phyloP scores from a whole-genome alignment of 2,888 invertebrate species.

The Synanthedon myopaeformis region DNA sequence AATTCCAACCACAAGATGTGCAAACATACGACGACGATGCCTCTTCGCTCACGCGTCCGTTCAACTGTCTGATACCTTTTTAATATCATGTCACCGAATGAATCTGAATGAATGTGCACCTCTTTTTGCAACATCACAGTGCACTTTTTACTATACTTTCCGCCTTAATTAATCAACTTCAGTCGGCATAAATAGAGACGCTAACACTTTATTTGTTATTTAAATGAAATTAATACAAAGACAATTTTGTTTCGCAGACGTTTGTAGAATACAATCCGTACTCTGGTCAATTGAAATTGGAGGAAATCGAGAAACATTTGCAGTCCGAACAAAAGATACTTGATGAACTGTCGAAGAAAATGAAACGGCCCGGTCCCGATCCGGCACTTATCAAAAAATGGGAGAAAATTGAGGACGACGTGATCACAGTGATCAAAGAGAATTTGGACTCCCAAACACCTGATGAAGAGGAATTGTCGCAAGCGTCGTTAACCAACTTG shows the following conservation, averaged over 20 bases:
- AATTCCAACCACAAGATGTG: no score
- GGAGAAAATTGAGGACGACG: conserved; percentile 63
- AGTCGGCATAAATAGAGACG: no score
- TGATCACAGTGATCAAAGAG: conserved; percentile 58
- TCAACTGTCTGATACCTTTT: no score
- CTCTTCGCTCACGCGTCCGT: no score
- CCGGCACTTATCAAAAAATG: conserved; percentile 59
- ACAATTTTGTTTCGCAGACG: conserved; percentile 41
- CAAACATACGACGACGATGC: no score
- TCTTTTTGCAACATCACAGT: no score
- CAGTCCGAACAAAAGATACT: conserved; percentile 73
- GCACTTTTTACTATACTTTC: no score
- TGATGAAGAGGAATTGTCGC: conserved; percentile 56
- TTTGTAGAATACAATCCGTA: conserved; percentile 90
- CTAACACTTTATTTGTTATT: no score
- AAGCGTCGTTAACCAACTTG: conserved; percentile 51
- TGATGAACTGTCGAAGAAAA: conserved; percentile 67
- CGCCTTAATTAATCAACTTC: no score
- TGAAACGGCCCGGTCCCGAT: conserved; percentile 50
- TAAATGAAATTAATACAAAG: background rate
- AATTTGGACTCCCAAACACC: conserved; percentile 56
- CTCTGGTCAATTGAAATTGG: conserved; percentile 75
- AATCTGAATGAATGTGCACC: no score
- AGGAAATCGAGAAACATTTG: conserved; percentile 71
- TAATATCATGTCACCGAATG: no score